Percentiles rank a stretch among this genome's conserved stretches.
Evolutionary conservation across 2,113 vertebrate species (phyloP).

Genomic region (Silurus glanis): DNA sequence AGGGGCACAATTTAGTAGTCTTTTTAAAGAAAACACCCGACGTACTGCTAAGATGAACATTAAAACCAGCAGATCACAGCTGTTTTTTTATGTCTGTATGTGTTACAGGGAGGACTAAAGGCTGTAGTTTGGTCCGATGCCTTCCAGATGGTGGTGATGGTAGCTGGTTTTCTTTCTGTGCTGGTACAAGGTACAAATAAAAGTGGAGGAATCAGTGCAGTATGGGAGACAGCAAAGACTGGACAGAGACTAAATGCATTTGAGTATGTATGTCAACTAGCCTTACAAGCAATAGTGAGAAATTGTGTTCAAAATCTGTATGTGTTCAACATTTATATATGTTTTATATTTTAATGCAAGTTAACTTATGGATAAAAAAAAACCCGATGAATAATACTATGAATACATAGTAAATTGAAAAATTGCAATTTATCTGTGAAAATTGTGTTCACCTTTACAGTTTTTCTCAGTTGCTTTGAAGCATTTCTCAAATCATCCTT

Average conservation of each 20-base stretch:
- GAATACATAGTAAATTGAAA: neutral
- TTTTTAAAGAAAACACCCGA: neutral
- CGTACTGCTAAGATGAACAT: neutral
- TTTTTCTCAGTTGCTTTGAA: too few species aligned
- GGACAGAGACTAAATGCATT: constrained; percentile 75
- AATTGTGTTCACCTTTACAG: too few species aligned
- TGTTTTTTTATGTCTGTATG: constrained; percentile 40
- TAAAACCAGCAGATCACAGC: neutral
- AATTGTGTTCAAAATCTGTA: neutral
- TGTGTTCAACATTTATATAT: neutral
- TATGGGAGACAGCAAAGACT: constrained; percentile 71
- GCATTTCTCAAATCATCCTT: too few species aligned
- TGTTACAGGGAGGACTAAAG: constrained; percentile 78
- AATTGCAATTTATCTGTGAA: too few species aligned
- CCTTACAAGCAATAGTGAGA: neutral
- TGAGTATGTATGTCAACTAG: constrained; percentile 68
- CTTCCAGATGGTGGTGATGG: constrained; percentile 84
- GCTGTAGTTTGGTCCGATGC: constrained; percentile 87
- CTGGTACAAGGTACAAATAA: constrained; percentile 74
- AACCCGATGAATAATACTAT: neutral
- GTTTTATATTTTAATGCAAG: neutral
- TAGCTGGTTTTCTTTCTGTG: constrained; percentile 77
- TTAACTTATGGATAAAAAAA: neutral
- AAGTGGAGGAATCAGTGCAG: constrained; percentile 64
- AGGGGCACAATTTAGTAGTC: neutral